These are phyloP conservation scores for Cotesia typhae DNA, from an alignment of 1,140 invertebrate genomes.

Conservation along the genomic window DNA sequence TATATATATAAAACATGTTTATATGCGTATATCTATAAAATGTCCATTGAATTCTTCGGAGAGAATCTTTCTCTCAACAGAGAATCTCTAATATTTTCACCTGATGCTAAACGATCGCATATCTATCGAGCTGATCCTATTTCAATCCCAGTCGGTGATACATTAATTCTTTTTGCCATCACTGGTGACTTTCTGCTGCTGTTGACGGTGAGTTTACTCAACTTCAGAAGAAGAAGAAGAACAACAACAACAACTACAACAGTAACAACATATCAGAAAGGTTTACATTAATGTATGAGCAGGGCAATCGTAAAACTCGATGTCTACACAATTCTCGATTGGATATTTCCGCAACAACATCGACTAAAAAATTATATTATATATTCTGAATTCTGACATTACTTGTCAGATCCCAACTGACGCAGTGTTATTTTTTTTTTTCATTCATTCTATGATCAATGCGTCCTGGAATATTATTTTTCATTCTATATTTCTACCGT, in stretches of 20 bases:
- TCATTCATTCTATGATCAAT: background rate
- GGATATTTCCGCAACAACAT: slow-evolving; percentile 17
- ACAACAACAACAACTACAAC: background rate
- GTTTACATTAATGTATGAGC: slow-evolving; percentile 62
- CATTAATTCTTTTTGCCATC: slow-evolving; percentile 11
- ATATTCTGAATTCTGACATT: slow-evolving; percentile 9
- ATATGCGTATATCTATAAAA: slow-evolving; percentile 6
- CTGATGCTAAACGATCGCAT: background rate
- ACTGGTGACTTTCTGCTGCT: background rate
- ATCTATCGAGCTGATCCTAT: slow-evolving; percentile 11
- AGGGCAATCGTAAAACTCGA: slow-evolving; percentile 60
- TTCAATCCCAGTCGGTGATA: background rate
- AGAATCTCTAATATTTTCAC: background rate
- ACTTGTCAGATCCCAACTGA: slow-evolving; percentile 5
- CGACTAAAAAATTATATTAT: background rate
- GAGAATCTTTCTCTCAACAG: background rate
- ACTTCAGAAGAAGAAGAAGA: background rate
- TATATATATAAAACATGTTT: too few species aligned
- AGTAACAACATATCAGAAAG: background rate
- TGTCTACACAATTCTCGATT: slow-evolving; percentile 61
- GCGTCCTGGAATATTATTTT: background rate
- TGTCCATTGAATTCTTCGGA: slow-evolving; percentile 7
- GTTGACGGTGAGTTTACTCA: background rate
- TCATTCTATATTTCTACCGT: background rate
- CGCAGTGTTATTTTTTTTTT: slow-evolving; percentile 6